phyloP scores from a whole-genome alignment of 2,113 vertebrate species.

The Calonectris borealis region DNA sequence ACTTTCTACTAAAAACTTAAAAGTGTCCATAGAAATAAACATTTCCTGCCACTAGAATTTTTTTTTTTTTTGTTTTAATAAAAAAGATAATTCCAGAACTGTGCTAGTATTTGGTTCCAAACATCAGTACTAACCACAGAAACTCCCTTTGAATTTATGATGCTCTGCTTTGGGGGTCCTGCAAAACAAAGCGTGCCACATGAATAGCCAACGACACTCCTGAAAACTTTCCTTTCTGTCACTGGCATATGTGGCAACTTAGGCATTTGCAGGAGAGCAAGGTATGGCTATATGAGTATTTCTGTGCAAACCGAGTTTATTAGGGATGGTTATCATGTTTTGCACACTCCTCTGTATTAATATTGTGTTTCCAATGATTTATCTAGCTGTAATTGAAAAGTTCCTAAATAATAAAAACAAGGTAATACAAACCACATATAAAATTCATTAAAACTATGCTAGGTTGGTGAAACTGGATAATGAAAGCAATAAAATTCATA shows the following conservation, averaged over 20 bases:
- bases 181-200: background rate
- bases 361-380: background rate
- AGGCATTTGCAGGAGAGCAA: background rate
- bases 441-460: background rate
- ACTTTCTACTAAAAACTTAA: background rate
- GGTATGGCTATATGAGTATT: background rate
- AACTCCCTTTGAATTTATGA: background rate
- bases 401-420: background rate
- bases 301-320: background rate
- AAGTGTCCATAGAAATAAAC: background rate
- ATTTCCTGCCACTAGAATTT: background rate
- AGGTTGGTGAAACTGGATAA: background rate
- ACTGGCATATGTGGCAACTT: background rate
- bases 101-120: background rate
- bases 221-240: background rate
- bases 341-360: background rate
- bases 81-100: background rate
- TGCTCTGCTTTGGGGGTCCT: background rate
- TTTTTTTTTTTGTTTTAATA: background rate
- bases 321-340: background rate
- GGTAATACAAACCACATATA: background rate
- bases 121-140: background rate
- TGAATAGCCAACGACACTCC: background rate
- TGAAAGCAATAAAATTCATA: background rate
- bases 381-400: background rate